A percentile compares a stretch with the other conserved stretches of the same genome.
Conservation (phyloP, 2,888 invertebrate species). For the Gisinianus flammeolus region DNA sequence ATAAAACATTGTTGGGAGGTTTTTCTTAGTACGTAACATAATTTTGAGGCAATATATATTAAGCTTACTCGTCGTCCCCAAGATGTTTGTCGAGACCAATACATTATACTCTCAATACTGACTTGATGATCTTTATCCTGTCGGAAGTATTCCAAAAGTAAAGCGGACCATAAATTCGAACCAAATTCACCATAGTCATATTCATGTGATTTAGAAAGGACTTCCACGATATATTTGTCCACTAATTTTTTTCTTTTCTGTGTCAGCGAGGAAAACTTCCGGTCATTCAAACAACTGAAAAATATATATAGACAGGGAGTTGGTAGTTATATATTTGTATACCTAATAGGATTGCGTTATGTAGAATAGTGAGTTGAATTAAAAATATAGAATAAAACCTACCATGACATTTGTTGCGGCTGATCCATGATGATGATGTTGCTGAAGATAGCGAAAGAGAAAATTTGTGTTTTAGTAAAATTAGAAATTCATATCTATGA, state of each 20-base stretch:
- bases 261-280: conserved; percentile 32
- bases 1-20: no score
- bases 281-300: no score
- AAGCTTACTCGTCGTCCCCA: conserved; percentile 29
- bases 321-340: no score
- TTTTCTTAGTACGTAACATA: background rate
- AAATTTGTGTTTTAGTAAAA: no score
- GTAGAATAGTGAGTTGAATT: no score
- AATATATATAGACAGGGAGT: no score
- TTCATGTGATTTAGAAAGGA: conserved; percentile 29
- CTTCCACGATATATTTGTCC: conserved; percentile 30
- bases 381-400: no score
- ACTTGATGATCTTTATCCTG: conserved; percentile 34
- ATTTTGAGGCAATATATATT: background rate
- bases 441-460: no score
- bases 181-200: conserved; percentile 40
- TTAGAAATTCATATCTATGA: no score
- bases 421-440: no score
- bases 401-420: no score
- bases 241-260: conserved; percentile 33
- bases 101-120: conserved; percentile 25
- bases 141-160: conserved; percentile 30
- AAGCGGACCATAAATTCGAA: conserved; percentile 29
- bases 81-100: conserved; percentile 31
- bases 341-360: no score